Base-by-base conservation (phyloP, 1,140 invertebrate species). In the Capitella teleta region DNA sequence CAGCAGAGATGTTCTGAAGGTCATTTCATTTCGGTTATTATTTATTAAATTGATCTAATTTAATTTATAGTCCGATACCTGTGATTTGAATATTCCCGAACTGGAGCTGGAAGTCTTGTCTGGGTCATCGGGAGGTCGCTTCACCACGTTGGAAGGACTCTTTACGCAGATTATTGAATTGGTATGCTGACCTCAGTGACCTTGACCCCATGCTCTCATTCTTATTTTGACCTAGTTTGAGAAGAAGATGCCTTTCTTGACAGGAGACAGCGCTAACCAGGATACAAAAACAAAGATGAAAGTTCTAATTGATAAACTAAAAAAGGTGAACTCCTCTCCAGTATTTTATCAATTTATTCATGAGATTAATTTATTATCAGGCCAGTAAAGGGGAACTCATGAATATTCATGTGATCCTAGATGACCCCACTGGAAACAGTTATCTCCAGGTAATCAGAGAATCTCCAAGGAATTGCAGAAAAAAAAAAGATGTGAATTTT, bases 381-480 rank as follows among this genome's bases (percentile, higher is more conserved):
- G 61, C 70, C 28, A 58, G 61, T 19, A 23, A 47, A 32, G 68
- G 68, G 23, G 54, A 67, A 46, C 58, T 38, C 47, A 36, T 58
- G 8, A 56, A 57, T 46, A 49, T 64, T 83, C 32, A 92, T 86
- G 57, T 98, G 2, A 69, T 96, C 16, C 67, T 99, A 37, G 88
- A 97, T 72, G 95, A 98, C 76, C 90, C 93, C 12, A 87, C 93
- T 30, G 95, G 95, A 12, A 98, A 98, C 71, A 95, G 90, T 60
- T 98, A 95, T 68, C 74, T 98, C 34, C 89, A 96, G 76, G 87
- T 82, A 60, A 49, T 50, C 50, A 5, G 6, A 34, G 12, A 5
- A 28, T 19, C 42, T 24, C 26, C 21, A 6, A 16, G 24, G 36
- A 32, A 32, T 21, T 16, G 19, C 36, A 21, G n/a, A 47, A 18